Evolutionary conservation across 1,140 invertebrate species (phyloP).

Genomic region (Pantala flavescens): DNA sequence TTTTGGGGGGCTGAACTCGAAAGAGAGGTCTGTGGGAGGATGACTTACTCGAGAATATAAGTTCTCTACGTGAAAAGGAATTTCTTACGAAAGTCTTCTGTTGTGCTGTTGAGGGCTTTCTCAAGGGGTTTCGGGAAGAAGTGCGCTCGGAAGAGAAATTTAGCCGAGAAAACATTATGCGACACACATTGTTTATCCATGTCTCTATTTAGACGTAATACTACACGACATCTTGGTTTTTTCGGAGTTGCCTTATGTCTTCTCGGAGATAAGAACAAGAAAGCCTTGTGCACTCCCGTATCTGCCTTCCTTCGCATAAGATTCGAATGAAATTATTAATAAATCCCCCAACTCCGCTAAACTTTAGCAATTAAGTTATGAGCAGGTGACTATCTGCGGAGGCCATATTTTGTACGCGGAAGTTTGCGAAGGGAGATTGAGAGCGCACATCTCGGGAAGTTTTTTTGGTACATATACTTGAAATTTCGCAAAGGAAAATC

Average conservation of each 20-base stretch:
- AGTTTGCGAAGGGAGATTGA: neutral
- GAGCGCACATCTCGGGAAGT: neutral
- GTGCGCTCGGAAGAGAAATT: neutral
- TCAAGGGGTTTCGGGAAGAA: neutral
- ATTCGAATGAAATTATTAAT: neutral
- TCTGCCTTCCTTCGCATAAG: neutral
- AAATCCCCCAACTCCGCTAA: neutral
- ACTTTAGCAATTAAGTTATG: conserved; percentile 2
- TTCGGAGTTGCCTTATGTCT: neutral
- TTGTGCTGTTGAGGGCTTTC: neutral
- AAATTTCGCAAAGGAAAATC: too few species aligned
- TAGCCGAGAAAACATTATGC: neutral
- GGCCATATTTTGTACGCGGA: neutral
- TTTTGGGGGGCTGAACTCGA: neutral
- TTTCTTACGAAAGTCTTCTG: neutral
- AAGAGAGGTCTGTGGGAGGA: neutral
- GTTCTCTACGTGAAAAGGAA: neutral
- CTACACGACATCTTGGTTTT: neutral
- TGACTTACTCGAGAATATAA: neutral
- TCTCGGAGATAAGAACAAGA: neutral
- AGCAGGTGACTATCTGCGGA: neutral
- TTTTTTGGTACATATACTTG: too few species aligned
- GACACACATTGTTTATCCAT: neutral
- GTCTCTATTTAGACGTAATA: neutral
- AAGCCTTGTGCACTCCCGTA: neutral